phyloP scores from a whole-genome alignment of 2,113 vertebrate species.

The Neolamprologus modestus region DNA sequence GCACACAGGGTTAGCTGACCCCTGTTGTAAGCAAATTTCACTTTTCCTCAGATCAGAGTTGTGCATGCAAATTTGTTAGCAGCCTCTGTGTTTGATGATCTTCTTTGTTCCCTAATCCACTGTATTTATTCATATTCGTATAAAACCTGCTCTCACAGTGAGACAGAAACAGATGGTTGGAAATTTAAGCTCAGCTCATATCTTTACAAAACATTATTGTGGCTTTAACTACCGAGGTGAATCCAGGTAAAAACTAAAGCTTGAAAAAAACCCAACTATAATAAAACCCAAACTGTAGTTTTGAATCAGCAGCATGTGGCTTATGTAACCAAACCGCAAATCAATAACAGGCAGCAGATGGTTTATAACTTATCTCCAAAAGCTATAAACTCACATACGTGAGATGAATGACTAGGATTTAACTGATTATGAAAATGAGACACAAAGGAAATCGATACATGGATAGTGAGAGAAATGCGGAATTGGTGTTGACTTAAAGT shows the following conservation, averaged over 20 bases:
- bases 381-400: neutral
- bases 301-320: neutral
- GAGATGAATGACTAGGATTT: neutral
- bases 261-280: neutral
- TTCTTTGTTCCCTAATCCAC: neutral
- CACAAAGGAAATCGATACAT: neutral
- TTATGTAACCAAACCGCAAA: neutral
- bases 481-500: neutral
- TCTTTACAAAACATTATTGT: neutral
- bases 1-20: neutral
- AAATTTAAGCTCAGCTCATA: neutral
- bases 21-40: neutral
- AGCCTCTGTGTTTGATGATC: neutral
- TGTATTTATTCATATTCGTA: neutral
- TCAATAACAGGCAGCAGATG: neutral
- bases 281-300: neutral
- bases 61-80: neutral
- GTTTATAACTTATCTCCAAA: neutral
- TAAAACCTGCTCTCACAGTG: neutral
- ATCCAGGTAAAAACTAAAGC: neutral
- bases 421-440: neutral
- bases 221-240: neutral
- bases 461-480: neutral
- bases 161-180: neutral
- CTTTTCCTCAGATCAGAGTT: neutral